phyloP scores from a whole-genome alignment of 2,113 vertebrate species.

The Xerus inauris region DNA sequence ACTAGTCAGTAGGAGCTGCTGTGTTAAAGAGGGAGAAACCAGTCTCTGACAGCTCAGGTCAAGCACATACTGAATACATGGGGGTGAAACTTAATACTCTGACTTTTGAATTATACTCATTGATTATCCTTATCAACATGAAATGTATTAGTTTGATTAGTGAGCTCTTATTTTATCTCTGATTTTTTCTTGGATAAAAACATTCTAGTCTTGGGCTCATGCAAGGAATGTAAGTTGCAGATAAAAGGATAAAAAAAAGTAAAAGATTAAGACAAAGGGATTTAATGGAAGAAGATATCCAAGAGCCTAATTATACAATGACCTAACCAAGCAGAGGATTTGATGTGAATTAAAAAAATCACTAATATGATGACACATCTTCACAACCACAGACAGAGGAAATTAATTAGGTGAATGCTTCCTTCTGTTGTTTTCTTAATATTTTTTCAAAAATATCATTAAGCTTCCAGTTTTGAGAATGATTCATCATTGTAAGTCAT shows the following conservation, averaged over 20 bases:
- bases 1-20: background rate
- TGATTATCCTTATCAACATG: background rate
- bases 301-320: constrained; percentile 47
- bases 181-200: background rate
- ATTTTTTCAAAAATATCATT: constrained; percentile 48
- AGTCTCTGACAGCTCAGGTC: background rate
- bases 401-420: constrained; percentile 62
- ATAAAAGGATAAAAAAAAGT: background rate
- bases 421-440: constrained; percentile 66
- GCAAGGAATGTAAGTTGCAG: background rate
- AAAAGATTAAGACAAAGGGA: background rate
- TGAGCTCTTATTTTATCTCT: background rate
- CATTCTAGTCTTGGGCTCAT: constrained; percentile 13
- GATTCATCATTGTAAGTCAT: constrained; percentile 60
- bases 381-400: constrained; percentile 41
- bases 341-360: constrained; percentile 34
- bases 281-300: constrained; percentile 2
- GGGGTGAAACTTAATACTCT: background rate
- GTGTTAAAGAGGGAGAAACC: constrained; percentile 19
- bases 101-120: background rate
- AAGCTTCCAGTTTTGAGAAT: constrained; percentile 57
- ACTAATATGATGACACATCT: constrained; percentile 25
- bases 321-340: constrained; percentile 19
- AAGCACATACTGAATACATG: background rate
- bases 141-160: background rate